Evolutionary conservation across 1,140 invertebrate species (phyloP), one percentile per base, ranked within the genome.

Genomic region (Lepidurus couesii): DNA sequence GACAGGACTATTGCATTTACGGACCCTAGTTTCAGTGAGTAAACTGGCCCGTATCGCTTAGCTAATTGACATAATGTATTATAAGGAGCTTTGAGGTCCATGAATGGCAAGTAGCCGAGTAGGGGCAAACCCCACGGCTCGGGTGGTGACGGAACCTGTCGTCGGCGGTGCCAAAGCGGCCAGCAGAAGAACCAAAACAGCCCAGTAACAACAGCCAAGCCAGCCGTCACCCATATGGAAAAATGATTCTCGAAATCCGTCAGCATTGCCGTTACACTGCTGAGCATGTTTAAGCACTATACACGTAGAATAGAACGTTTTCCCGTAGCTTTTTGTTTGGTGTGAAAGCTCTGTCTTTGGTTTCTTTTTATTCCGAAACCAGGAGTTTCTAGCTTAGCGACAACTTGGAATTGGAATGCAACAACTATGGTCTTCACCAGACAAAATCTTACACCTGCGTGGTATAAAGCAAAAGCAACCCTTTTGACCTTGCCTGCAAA

Each of bases 71-170:
- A 89, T 1, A 96, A 83, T 1, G 90, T 91, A 53, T 89, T 81
- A 83, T 95, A 90, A 0, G 93, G 93, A 6, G 88, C 85, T 24
- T 85, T 81, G 0, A 87, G 82, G 82, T 93, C 86, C 6, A 96
- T 81, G 82, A 90, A 92, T 0, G 91, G 90, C 42, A 96, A 83
- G 82, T 91, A 95, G 0, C 94, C 94, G 0, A 96, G 74, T 4
- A 95, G 81, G 0, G 94, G 94, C 16, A 95, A 77, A 1, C 91
- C 90, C 85, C 87, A 88, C 0, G 94, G 94, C 1, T 94, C 94
- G 0, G 93, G 93, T 0, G 93, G 92, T 11, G 42, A 43, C n/a
- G 34, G 13, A 7, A 73, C 42, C 65, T 44, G 73, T 73, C 44
- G 77, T n/a, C 77, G 76, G 76, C 8, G 77, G 24, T 44, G 45